Evolutionary conservation across 2,888 invertebrate genomes (phyloP), one percentile per base, ranked within the genome.

Genomic region (Eristalis intricaria): DNA sequence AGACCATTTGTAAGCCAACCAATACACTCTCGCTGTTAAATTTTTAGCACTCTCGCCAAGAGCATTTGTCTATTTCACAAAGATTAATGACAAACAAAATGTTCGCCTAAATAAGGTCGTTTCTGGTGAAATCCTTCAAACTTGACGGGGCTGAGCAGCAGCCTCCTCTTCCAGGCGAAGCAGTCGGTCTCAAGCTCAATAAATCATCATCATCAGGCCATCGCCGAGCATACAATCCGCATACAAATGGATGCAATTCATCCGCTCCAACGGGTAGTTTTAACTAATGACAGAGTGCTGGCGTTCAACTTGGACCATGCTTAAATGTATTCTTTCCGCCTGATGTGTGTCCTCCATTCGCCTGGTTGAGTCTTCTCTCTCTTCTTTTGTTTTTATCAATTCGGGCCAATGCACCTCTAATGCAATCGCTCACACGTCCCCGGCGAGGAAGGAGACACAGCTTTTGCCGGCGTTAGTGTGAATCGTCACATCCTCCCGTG

Each of bases 211-310:
- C 76, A 82, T 61, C 19, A 43, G 29, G 50, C 56, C 19, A 61
- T 61, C 65, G 43, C 43, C 61, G 26, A 70, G 50, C 32, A 65
- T 60, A 71, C 68, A 71, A 70, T 69, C 61, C 58, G 65, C 75
- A 76, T 76, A 82, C 76, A 71, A 82, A 82, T 76, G 82, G 76
- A 26, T 66, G 61, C 65, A 61, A 61, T 61, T 71, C 77, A 56
- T 35, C 65, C 50, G 50, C 71, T 73, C 77, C 50, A 73, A 77
- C 56, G 66, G 19, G 19, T 77, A 71, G 58, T 73, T 77, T 73
- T 70, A 84, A 74, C 84, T 78, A 79, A 84, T 78, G 84, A 79
- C 74, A 79, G 65, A 78, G 73, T 84, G 70, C 69, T 65, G 50
- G 61, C 64, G 69, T 74, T 64, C 60, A 84, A 84, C 78, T 74